Evolutionary conservation across 2,113 vertebrate species (phyloP).

Genomic region (Malurus cyaneus): DNA sequence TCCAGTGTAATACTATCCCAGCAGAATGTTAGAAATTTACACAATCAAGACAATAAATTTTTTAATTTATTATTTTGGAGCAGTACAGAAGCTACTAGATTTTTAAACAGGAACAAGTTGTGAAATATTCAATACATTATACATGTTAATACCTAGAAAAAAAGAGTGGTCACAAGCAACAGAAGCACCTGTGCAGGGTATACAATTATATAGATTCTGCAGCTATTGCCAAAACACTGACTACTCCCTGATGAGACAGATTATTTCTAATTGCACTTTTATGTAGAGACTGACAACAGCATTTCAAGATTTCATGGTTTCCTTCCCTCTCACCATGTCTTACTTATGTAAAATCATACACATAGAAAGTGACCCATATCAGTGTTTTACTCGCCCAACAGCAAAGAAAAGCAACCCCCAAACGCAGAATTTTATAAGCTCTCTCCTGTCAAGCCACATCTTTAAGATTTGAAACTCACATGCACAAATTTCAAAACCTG

Average conservation of each 20-base stretch:
- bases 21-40: not conserved
- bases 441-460: not conserved
- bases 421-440: not conserved
- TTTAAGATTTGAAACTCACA: not conserved
- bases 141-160: not conserved
- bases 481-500: not conserved
- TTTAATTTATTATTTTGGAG: not conserved
- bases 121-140: not conserved
- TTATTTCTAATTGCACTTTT: not conserved
- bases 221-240: not conserved
- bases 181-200: not conserved
- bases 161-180: not conserved
- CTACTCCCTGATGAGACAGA: not conserved
- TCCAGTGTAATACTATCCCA: not conserved
- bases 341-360: not conserved
- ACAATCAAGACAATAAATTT: not conserved
- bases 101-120: not conserved
- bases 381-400: not conserved
- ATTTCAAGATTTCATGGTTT: not conserved
- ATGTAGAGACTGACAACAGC: not conserved
- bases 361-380: not conserved
- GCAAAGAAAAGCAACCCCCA: not conserved
- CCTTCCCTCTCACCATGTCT: accelerated
- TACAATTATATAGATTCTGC: not conserved
- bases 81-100: not conserved